Evolutionary conservation across 2,888 invertebrate species (phyloP).

Genomic region (Nomada goodeniana): DNA sequence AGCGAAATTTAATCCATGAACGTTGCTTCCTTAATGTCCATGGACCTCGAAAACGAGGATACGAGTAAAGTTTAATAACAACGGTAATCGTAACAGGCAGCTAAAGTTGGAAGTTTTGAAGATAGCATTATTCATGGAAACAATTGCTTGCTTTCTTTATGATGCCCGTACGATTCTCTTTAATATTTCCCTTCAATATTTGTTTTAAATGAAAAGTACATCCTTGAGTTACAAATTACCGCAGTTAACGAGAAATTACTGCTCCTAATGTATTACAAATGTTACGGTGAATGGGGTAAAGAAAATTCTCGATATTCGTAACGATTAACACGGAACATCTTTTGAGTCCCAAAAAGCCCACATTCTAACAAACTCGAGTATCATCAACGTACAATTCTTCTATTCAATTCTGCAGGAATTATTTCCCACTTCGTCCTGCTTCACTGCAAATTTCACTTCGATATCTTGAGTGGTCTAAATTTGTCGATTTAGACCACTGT

Average conservation of each 20-base stretch:
- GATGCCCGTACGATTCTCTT: no score
- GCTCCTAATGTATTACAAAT: neutral
- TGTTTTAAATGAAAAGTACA: no score
- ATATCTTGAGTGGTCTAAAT: neutral
- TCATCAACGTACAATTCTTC: neutral
- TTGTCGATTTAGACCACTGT: neutral
- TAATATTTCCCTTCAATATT: no score
- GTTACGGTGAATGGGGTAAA: neutral
- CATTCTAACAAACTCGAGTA: neutral
- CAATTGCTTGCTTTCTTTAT: no score
- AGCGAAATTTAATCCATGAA: no score
- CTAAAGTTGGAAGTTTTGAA: no score
- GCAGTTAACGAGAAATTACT: neutral
- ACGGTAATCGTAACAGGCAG: no score
- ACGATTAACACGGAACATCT: neutral
- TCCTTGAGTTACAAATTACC: neutral
- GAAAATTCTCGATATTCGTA: constrained; percentile 1
- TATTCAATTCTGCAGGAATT: constrained; percentile 1
- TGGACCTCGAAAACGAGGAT: no score
- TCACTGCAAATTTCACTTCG: neutral
- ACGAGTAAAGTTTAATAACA: no score
- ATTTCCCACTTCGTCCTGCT: neutral
- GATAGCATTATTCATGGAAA: no score
- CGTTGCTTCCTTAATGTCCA: no score
- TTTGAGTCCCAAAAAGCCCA: neutral